Evolutionary conservation across 2,113 vertebrate genomes (phyloP), one percentile per base, ranked within the genome.

Genomic region (Trochalopteron elliotii): DNA sequence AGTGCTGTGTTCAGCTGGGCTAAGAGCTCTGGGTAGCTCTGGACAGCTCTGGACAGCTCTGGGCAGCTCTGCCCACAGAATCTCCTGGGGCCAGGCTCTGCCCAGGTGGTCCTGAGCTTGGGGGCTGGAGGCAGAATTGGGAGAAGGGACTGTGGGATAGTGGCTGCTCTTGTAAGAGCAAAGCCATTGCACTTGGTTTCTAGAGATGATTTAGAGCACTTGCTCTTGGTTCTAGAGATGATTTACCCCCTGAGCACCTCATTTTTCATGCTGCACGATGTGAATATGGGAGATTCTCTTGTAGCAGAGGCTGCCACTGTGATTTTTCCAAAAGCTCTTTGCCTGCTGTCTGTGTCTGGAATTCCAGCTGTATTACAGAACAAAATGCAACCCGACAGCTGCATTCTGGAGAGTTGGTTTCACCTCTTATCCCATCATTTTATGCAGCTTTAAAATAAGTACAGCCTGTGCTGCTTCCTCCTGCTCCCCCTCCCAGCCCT

Each of bases 131-230:
- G n/a, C 60, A 67, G 15, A 16, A 4, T 23, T 15, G 78, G 78
- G 28, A 17, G 49, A 27, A 53, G 1, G 3, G 2, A 9, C 39
- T 0, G 0, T 18, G 45, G 23, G 33, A 7, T 9, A 3, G 24
- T 1, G 3, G 4, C 37, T 57, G 55, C 31, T 15, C 56, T 21
- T 45, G 45, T 12, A 8, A 24, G 17, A 64, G 57, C 83, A 57
- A 45, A 56, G 64, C 47, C 39, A 1, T 18, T 6, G 31, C 28
- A 13, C 14, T 39, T 39, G 37, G 37, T 39, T 39, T n/a, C 56
- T n/a, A 23, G 64, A 42, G 72, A 6, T 17, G 14, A 15, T 59
- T 65, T 45, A 1, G 37, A 39, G 31, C 28, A 13, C 14, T 16
- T 28, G 27, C 37, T 53, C 49, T 10, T n/a, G 0, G 24, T 5